Evolutionary conservation across 2,888 invertebrate species (phyloP), one percentile per base, ranked within the genome.

Genomic region (Notocelia uddmanniana): DNA sequence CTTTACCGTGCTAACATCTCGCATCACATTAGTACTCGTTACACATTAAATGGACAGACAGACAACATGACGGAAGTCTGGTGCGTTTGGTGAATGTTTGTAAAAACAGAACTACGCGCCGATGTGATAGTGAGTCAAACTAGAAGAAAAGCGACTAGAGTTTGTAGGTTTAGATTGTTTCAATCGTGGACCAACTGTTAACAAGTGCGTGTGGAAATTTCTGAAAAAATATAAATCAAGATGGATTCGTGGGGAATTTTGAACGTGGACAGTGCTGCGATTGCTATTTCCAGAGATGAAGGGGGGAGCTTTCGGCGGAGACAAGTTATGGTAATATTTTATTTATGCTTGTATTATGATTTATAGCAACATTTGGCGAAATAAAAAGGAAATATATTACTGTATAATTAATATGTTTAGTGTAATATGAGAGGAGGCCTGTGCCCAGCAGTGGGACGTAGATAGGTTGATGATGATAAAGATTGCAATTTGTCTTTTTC

Each of bases 191-290:
- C 50, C 58, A 52, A 59, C 66, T 71, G 70, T 54, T 52, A 41
- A 41, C 37, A 50, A 71, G 66, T 71, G 70, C 11, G 58, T 59
- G 52, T 18, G 34, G 23, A 34, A 59, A 31, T 66, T 26, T 26
- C 19, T n/a, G 55, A 54, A 60, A 54, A 41, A 18, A 45, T 41
- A 64, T 58, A 59, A 58, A 31, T 45, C 58, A 82, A 77, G 74
- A 96, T 96, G 96, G 96, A 96, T 94, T 95, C 95, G 79, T 96
- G 96, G 96, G 96, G 96, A 74, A 95, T 95, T 79, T 88, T 96
- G 83, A 95, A 95, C 79, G 95, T 95, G 79, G 95, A 95, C 81
- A 93, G 94, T 71, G 95, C 95, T 57, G 92, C 95, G 60, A 95
- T 95, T 74, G 96, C 96, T 19, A 95, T 96, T 79, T 95, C 95